Base-by-base conservation (phyloP, 2,888 invertebrate species). In the Polydrusus pterygomalis region DNA sequence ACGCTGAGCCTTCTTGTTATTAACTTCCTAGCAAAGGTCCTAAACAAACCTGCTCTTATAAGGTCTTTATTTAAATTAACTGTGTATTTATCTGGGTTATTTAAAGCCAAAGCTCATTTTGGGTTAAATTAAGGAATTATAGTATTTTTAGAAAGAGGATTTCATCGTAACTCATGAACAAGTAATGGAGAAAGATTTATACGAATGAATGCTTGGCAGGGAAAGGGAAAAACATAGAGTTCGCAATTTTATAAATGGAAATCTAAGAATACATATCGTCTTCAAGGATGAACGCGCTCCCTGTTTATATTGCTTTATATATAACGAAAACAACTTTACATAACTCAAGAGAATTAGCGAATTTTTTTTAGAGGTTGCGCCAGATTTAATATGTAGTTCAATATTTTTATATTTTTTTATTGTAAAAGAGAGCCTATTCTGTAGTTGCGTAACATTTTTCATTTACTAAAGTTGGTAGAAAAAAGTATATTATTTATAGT, bases 161-260 rank as follows among this genome's bases (percentile, higher is more conserved):
- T 54, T n/a, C n/a, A 20, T 25, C 11, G 54, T 54, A 54, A n/a
- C n/a, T n/a, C n/a, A n/a, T n/a, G n/a, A 54, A 54, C 54, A 54
- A 54, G 30, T 25, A 54, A 54, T 30, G 54, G n/a, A 54, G 54
- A 25, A 30, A 54, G 18, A 54, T 54, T 25, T 54, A 54, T 54
- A 54, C 13, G 30, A 7, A n/a, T 30, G 20, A 51, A 13, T 54
- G 25, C 9, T 25, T 54, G 54, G n/a, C 17, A 54, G n/a, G n/a
- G n/a, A 54, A 51, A 54, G 51, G 51, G 20, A 51, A 51, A 51
- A 51, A 51, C 51, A 51, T 20, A 20, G n/a, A 54, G 54, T 54
- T 54, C 25, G 30, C 54, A 54, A 54, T 54, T 54, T 54, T 54
- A n/a, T n/a, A 54, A 54, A 54, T 54, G 54, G 54, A 54, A 54